Base-by-base conservation (phyloP, 37 sponge, comb jelly and placozoan species). In the Ianthella basta region DNA sequence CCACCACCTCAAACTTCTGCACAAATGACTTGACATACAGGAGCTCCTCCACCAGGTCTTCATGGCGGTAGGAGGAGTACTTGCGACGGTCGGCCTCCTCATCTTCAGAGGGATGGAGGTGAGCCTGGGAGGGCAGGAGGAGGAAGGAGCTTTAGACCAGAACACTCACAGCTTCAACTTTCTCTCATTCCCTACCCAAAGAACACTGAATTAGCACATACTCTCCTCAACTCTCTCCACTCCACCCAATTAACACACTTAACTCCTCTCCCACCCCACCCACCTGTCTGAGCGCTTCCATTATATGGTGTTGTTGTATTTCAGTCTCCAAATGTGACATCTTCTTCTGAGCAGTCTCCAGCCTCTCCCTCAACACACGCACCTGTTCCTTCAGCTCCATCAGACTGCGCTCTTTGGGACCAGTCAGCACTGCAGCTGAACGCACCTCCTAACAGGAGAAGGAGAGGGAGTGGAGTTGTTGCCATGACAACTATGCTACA, bases 271-370 rank as follows among this genome's bases (percentile, higher is more conserved):
- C 18, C 59, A 15, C 59, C 18, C 59, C 16, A 19, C 16, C 18
- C 15, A 15, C 18, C 66, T 29, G 29, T 8, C 23, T 16, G 29
- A 64, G 23, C 29, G 23, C 27, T 16, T 64, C 66, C 23, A 24
- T 64, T 12, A 64, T 64, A 16, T 64, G 66, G 27, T 64, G 66
- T 30, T 64, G 14, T 30, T 64, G 66, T 64, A 64, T 64, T 30
- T 64, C 66, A 64, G 23, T 64, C 66, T 64, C 66, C 66, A 64
- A 16, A 30, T 64, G 66, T 29, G 29, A 29, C 27, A 64, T 64
- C 12, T 30, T 24, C 8, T 8, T 10, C 66, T 64, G 66, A 16
- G 14, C 12, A 30, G 23, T 64, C 29, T 24, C 66, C 20, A 64
- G 66, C 29, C 29, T 20, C 8, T 30, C 27, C 66, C 27, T 64